These are phyloP conservation scores for Eupsilia transversa DNA, from an alignment of 2,888 invertebrate species.

Conservation along the genomic window DNA sequence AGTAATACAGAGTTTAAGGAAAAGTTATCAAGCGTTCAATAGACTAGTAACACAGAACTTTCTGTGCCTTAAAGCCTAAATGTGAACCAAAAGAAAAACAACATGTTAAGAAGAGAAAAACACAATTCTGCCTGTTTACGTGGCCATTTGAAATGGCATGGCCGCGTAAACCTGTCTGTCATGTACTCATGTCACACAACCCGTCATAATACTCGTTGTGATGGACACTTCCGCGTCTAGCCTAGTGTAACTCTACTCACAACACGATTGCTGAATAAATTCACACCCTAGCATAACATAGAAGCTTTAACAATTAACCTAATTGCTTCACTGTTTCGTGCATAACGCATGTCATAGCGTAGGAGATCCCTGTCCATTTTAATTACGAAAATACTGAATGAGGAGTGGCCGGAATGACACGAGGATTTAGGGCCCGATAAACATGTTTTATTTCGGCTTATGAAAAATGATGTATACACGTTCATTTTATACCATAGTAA, in stretches of 20 bases:
- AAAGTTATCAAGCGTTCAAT: neutral
- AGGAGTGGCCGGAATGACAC: constrained; percentile 74
- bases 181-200: constrained; percentile 5
- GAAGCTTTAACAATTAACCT: constrained; percentile 73
- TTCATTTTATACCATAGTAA: constrained; percentile 41
- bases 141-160: constrained; percentile 1
- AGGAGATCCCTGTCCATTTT: constrained; percentile 82
- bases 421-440: constrained; percentile 76
- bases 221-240: constrained; percentile 23
- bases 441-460: constrained; percentile 78
- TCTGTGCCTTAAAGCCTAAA: neutral
- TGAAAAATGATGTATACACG: constrained; percentile 74
- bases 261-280: constrained; percentile 45
- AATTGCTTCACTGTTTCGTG: constrained; percentile 75
- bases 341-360: constrained; percentile 75
- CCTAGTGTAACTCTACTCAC: constrained; percentile 30
- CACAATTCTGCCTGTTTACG: neutral
- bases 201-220: constrained; percentile 22
- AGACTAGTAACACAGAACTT: neutral
- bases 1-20: neutral
- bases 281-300: constrained; percentile 54
- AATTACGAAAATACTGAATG: constrained; percentile 79
- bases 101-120: neutral
- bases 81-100: neutral
- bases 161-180: constrained; percentile 10